Percentiles rank a stretch among this genome's conserved stretches.
These are phyloP conservation scores for Laupala kohalensis DNA, from an alignment of 1,140 invertebrate species.

Conservation along the genomic window DNA sequence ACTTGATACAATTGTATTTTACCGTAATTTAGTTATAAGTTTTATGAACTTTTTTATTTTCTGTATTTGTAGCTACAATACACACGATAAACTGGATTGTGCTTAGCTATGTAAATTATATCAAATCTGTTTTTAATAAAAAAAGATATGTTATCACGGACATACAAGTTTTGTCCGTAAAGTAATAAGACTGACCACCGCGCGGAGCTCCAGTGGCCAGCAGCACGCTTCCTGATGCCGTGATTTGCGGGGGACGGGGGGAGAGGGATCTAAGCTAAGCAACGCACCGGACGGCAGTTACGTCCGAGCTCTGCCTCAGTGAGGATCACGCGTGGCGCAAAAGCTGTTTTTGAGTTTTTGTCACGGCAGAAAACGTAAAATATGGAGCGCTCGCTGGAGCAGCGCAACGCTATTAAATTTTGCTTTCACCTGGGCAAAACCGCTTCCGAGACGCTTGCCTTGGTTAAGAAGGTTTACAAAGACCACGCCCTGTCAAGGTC, in stretches of 20 bases:
- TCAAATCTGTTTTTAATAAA: no score
- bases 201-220: not conserved
- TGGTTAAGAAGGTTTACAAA: conserved; percentile 8
- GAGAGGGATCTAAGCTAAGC: not conserved
- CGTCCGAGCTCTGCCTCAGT: not conserved
- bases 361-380: not conserved
- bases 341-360: conserved; percentile 5
- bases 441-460: conserved; percentile 12
- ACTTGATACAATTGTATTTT: no score
- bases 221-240: not conserved
- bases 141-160: no score
- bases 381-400: conserved; percentile 9
- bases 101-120: no score
- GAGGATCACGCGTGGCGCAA: conserved; percentile 1
- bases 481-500: conserved; percentile 3
- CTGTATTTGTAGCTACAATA: no score
- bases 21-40: no score
- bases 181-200: conserved; percentile 3
- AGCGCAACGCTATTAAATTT: conserved; percentile 15
- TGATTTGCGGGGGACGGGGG: not conserved
- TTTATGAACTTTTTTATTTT: no score
- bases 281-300: no score
- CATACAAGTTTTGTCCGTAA: not conserved
- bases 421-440: conserved; percentile 16
- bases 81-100: no score